Evolutionary conservation across 2,888 invertebrate species (phyloP).

Genomic region (Amblyjoppa fuscipennis): DNA sequence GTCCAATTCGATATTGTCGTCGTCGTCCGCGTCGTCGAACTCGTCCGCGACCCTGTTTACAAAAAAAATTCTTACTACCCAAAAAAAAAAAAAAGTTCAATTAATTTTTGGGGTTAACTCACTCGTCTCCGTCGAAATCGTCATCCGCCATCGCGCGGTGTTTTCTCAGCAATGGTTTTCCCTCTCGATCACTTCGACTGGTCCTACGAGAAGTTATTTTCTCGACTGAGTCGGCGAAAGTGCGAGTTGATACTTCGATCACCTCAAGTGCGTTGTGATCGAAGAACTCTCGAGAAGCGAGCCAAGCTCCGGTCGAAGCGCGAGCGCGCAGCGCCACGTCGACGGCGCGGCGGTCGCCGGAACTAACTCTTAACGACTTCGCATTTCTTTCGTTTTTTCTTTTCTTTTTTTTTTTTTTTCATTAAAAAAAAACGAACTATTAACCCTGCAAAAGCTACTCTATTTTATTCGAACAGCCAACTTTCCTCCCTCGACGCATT

Average conservation of each 20-base stretch:
- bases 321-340: too few species aligned
- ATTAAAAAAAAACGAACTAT: neutral
- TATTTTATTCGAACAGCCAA: neutral
- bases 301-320: too few species aligned
- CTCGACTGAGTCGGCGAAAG: too few species aligned
- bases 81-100: neutral
- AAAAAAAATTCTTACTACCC: neutral
- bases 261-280: too few species aligned
- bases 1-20: conserved; percentile 94
- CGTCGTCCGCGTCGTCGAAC: conserved; percentile 96
- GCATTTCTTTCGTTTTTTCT: neutral
- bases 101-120: conserved; percentile 80
- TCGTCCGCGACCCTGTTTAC: conserved; percentile 90
- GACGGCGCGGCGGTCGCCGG: too few species aligned
- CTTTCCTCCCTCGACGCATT: neutral
- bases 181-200: neutral
- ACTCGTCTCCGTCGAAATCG: conserved; percentile 94
- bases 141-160: conserved; percentile 91
- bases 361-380: neutral
- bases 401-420: neutral
- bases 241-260: too few species aligned
- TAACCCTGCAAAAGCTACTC: neutral
- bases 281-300: too few species aligned
- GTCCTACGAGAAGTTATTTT: neutral
- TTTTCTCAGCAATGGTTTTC: neutral